Evolutionary conservation across 2,797 vertebrate genomes (phyloP).

Genomic region (Neoniphon sammara): DNA sequence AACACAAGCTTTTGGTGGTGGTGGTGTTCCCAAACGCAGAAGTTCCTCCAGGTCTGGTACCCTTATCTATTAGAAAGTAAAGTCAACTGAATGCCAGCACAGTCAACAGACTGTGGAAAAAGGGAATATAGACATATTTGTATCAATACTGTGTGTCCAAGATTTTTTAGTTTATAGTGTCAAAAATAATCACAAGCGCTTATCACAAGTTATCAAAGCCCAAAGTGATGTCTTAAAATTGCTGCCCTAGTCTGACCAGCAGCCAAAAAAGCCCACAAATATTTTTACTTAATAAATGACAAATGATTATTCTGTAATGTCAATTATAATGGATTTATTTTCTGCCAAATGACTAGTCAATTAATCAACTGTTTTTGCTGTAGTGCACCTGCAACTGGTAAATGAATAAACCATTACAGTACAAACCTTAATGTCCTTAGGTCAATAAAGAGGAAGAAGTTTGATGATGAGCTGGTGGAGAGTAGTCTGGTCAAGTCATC

Average conservation of each 20-base stretch:
- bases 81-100: neutral
- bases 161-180: no score
- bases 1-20: constrained; percentile 86
- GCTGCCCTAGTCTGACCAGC: no score
- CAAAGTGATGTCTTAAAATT: no score
- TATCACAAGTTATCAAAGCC: no score
- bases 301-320: no score
- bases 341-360: no score
- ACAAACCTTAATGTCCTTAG: constrained; percentile 69
- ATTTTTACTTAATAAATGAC: no score
- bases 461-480: constrained; percentile 96
- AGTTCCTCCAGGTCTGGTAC: constrained; percentile 91
- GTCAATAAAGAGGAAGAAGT: constrained; percentile 98
- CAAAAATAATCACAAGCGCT: no score
- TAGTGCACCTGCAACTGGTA: neutral
- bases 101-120: neutral
- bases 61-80: neutral
- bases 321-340: no score
- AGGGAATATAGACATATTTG: neutral
- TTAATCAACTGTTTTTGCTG: no score
- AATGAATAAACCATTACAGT: neutral
- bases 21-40: constrained; percentile 91
- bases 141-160: neutral
- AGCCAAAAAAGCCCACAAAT: no score
- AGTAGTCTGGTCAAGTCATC: constrained; percentile 97